Evolutionary conservation across 2,113 vertebrate genomes (phyloP).

Genomic region (Triplophysa rosa): DNA sequence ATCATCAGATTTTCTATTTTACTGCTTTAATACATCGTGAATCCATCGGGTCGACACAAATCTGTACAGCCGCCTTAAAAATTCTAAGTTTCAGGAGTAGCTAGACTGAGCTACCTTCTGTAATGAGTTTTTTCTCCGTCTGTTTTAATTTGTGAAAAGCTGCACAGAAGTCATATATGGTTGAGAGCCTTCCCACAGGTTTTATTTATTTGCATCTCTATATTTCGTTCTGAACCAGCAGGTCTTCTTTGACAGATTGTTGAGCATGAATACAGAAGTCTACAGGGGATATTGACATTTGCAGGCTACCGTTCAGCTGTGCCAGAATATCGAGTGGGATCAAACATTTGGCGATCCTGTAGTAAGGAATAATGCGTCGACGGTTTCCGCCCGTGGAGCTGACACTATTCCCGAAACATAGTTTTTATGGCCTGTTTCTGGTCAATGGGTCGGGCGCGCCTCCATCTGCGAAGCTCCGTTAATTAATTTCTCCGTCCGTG

Average conservation of each 20-base stretch:
- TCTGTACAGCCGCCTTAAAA: no score
- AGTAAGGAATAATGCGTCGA: slow-evolving; percentile 15
- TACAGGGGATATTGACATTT: slow-evolving; percentile 24
- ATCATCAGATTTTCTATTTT: no score
- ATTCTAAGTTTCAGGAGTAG: neutral
- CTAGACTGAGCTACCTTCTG: neutral
- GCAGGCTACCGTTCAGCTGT: slow-evolving; percentile 5
- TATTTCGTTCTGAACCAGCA: neutral
- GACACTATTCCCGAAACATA: slow-evolving; percentile 7
- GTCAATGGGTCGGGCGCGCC: slow-evolving; percentile 37
- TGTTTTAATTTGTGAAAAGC: neutral
- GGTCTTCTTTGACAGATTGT: neutral
- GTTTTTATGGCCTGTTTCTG: slow-evolving; percentile 51
- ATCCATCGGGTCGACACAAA: no score
- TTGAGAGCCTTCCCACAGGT: neutral
- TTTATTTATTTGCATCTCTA: neutral
- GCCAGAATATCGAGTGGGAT: slow-evolving; percentile 6
- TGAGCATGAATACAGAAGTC: slow-evolving; percentile 29
- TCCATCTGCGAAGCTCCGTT: slow-evolving; percentile 61
- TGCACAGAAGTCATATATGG: neutral
- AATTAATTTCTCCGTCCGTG: slow-evolving; percentile 63
- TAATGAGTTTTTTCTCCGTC: neutral
- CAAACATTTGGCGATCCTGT: slow-evolving; percentile 2
- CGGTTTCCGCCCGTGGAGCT: slow-evolving; percentile 9
- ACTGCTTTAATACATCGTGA: no score